These are phyloP conservation scores for Dicranocentrus wangi DNA, from an alignment of 2,888 invertebrate species.

Conservation along the genomic window DNA sequence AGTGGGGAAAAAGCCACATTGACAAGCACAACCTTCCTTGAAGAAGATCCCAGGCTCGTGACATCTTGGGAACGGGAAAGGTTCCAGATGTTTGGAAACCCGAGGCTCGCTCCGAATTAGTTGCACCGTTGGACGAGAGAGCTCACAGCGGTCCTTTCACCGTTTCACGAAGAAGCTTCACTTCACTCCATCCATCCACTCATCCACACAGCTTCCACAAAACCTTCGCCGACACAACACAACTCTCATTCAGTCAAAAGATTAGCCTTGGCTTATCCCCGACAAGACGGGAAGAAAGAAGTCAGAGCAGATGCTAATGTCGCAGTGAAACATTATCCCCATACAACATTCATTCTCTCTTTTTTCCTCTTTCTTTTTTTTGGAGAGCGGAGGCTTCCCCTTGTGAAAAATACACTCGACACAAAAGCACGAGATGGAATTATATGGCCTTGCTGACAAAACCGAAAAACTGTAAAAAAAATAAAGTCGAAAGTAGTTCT, in stretches of 20 bases:
- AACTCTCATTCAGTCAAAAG: no score
- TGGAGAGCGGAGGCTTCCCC: neutral
- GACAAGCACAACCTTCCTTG: no score
- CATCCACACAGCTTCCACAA: no score
- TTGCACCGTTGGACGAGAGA: slow-evolving; percentile 1
- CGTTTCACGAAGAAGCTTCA: neutral
- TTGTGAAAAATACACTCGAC: neutral
- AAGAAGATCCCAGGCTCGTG: neutral
- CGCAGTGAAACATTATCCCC: no score
- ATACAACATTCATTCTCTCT: no score
- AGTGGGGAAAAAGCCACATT: neutral
- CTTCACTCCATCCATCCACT: no score
- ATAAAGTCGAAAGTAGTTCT: slow-evolving; percentile 3
- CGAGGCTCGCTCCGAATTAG: neutral
- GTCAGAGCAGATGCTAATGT: no score
- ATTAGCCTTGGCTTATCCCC: no score
- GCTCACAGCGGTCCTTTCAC: slow-evolving; percentile 1
- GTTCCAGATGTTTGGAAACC: neutral
- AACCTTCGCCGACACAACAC: no score
- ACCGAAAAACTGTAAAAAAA: neutral
- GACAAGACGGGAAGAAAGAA: no score
- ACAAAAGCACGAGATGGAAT: neutral
- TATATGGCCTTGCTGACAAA: neutral
- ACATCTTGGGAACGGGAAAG: neutral
- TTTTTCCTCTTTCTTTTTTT: no score